Conservation (phyloP, 2,113 vertebrate species). For the Shinisaurus crocodilurus region DNA sequence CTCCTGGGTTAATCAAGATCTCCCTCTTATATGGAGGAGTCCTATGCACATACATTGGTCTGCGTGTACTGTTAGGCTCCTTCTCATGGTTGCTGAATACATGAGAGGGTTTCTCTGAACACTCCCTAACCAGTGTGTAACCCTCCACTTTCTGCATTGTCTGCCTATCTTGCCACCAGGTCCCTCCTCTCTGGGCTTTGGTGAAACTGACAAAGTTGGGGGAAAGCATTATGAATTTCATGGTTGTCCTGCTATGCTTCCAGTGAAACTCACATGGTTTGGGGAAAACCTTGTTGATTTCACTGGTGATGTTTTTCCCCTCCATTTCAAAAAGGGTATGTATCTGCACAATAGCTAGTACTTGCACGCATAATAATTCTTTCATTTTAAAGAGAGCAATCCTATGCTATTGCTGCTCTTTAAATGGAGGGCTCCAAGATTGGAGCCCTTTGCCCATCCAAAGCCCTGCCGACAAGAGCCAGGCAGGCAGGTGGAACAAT, state of each 20-base stretch:
- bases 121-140: background rate
- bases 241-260: too few species aligned
- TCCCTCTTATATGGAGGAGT: background rate
- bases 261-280: background rate
- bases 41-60: background rate
- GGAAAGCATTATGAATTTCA: background rate
- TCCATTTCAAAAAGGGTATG: background rate
- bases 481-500: too few species aligned
- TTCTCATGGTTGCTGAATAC: background rate
- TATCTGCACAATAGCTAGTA: background rate
- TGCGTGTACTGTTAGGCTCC: background rate
- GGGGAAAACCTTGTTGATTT: background rate
- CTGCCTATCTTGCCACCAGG: too few species aligned
- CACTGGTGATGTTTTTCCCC: too few species aligned
- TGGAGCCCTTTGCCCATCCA: too few species aligned
- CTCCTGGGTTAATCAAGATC: background rate
- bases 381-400: too few species aligned
- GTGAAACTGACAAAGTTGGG: background rate
- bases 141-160: background rate
- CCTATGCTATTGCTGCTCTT: too few species aligned
- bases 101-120: background rate
- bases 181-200: background rate
- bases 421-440: too few species aligned
- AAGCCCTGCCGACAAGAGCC: too few species aligned
- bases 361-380: too few species aligned